phyloP scores from a whole-genome alignment of 1,140 invertebrate genomes.

The Bicyclus anynana region DNA sequence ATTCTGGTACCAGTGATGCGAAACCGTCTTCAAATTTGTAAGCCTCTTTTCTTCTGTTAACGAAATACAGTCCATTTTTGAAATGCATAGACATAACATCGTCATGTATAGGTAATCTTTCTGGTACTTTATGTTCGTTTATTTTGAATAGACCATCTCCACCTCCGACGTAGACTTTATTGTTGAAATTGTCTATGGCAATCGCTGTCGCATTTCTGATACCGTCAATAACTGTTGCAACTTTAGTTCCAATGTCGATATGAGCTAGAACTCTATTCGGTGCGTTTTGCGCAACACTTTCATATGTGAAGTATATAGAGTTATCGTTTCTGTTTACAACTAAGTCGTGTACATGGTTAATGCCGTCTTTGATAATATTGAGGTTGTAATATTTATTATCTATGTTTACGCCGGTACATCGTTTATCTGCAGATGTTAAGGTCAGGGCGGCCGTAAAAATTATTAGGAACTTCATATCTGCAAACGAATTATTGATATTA shows the following conservation, averaged over 20 bases:
- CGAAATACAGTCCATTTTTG: slow-evolving; percentile 49
- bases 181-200: slow-evolving; percentile 46
- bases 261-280: slow-evolving; percentile 39
- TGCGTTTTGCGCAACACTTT: slow-evolving; percentile 30
- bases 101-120: slow-evolving; percentile 48
- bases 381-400: slow-evolving; percentile 47
- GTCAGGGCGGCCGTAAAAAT: slow-evolving; percentile 1
- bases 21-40: slow-evolving; percentile 51
- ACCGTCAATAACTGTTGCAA: slow-evolving; percentile 41
- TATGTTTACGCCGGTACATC: slow-evolving; percentile 46
- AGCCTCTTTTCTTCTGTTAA: slow-evolving; percentile 38
- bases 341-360: slow-evolving; percentile 48
- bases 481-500: background rate
- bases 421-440: slow-evolving; percentile 34
- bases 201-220: slow-evolving; percentile 52
- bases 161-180: slow-evolving; percentile 53
- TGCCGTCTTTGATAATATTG: slow-evolving; percentile 53
- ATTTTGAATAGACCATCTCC: slow-evolving; percentile 54
- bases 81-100: slow-evolving; percentile 44
- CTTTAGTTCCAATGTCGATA: slow-evolving; percentile 34
- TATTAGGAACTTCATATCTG: slow-evolving; percentile 18
- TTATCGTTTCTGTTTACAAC: slow-evolving; percentile 46
- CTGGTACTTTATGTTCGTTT: slow-evolving; percentile 43
- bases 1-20: slow-evolving; percentile 33
- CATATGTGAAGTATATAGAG: slow-evolving; percentile 51